These are phyloP conservation scores for Dinothrombium tinctorium DNA, from an alignment of 1,140 invertebrate species.

Conservation along the genomic window DNA sequence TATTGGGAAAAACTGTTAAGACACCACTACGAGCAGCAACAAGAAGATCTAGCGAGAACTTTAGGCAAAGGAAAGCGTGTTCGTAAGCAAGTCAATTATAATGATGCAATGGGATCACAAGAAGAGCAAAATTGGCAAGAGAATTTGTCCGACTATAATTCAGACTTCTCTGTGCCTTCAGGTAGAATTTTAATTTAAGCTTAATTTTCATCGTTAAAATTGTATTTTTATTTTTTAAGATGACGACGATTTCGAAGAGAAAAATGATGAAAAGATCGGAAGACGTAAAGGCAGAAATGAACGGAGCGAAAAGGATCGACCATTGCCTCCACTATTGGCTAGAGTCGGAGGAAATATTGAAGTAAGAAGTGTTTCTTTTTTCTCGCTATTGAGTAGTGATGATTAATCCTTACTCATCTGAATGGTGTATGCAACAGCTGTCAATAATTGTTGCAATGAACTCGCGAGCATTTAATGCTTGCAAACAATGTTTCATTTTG, in stretches of 20 bases:
- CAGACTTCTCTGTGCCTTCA: constrained; percentile 69
- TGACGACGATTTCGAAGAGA: constrained; percentile 89
- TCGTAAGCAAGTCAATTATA: constrained; percentile 88
- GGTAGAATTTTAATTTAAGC: constrained; percentile 15
- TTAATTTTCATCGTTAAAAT: background rate
- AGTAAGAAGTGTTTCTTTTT: constrained; percentile 25
- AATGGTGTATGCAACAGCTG: constrained; percentile 17
- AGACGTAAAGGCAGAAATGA: constrained; percentile 46
- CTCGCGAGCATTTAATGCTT: too few relatives aligned
- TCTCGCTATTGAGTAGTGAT: background rate
- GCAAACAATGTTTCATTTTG: too few relatives aligned
- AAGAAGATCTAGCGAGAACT: constrained; percentile 74
- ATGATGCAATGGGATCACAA: constrained; percentile 53
- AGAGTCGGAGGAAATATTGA: constrained; percentile 95
- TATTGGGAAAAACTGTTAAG: constrained; percentile 97
- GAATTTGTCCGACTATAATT: constrained; percentile 89
- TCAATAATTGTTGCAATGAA: too few relatives aligned
- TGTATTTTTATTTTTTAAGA: constrained; percentile 24
- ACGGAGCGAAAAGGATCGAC: constrained; percentile 67
- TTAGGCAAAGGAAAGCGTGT: constrained; percentile 66
- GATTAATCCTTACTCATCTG: constrained; percentile 13
- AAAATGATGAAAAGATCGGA: constrained; percentile 46
- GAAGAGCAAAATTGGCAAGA: constrained; percentile 90
- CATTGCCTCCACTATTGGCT: constrained; percentile 78
- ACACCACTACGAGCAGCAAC: constrained; percentile 98